A percentile compares a stretch with the other conserved stretches of the same genome.
Evolutionary conservation across 2,888 invertebrate genomes (phyloP).

Genomic region (Mayetiola destructor): DNA sequence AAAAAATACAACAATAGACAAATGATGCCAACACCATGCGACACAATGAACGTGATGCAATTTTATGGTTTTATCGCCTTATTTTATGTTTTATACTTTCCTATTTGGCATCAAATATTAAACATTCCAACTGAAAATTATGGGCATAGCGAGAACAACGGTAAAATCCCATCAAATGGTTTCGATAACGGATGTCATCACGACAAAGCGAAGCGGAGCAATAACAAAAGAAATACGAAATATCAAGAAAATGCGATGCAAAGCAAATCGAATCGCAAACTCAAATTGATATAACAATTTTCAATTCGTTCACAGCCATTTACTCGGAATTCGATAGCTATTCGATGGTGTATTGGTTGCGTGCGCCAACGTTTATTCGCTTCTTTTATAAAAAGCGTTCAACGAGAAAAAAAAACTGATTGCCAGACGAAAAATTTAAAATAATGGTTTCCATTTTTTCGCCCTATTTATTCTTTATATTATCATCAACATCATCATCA

Average conservation of each 20-base stretch:
- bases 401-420: neutral
- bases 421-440: neutral
- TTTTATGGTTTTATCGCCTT: neutral
- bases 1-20: neutral
- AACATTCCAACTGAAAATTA: too few species aligned
- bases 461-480: constrained; percentile 9
- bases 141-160: neutral
- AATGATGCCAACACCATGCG: neutral
- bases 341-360: too few species aligned
- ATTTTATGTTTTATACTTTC: too few species aligned
- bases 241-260: neutral
- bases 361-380: neutral
- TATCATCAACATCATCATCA: too few species aligned
- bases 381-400: neutral
- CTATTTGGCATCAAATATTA: too few species aligned
- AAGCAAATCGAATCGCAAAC: neutral
- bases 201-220: neutral
- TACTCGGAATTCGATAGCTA: neutral
- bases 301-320: constrained; percentile 8
- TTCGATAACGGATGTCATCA: neutral
- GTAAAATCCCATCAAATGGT: neutral
- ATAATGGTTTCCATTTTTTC: constrained; percentile 5
- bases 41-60: neutral
- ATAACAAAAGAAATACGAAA: neutral
- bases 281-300: neutral